These are phyloP conservation scores for Eulithis prunata DNA, from an alignment of 2,888 invertebrate species.

Conservation along the genomic window DNA sequence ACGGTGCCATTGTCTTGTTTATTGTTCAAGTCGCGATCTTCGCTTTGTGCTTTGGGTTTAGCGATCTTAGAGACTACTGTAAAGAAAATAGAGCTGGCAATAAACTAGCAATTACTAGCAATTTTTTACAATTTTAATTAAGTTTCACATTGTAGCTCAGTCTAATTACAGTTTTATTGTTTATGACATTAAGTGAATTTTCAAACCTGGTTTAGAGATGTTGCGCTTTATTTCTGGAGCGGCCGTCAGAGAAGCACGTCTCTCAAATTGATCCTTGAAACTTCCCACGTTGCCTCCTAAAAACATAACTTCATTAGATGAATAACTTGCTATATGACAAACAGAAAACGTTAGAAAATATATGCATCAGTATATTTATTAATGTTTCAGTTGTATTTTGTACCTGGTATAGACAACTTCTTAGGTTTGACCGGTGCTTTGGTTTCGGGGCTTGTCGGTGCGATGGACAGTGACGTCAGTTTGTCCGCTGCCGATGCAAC, in stretches of 20 bases:
- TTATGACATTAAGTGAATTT: constrained; percentile 12
- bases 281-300: constrained; percentile 91
- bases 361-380: not conserved
- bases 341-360: too few relatives aligned
- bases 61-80: constrained; percentile 77
- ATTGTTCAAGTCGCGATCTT: constrained; percentile 75
- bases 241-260: constrained; percentile 87
- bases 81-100: constrained; percentile 27
- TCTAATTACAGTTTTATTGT: not conserved
- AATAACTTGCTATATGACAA: not conserved
- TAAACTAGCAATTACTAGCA: not conserved
- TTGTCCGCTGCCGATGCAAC: constrained; percentile 73
- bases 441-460: constrained; percentile 56
- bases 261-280: constrained; percentile 93
- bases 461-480: constrained; percentile 67
- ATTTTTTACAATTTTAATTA: not conserved
- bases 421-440: constrained; percentile 85
- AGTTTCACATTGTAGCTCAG: not conserved
- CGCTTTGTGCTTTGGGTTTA: constrained; percentile 79
- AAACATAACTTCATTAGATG: not conserved
- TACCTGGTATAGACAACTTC: constrained; percentile 90
- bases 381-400: not conserved
- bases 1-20: constrained; percentile 69
- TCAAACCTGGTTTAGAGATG: constrained; percentile 70
- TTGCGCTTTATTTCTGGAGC: constrained; percentile 75